Base-by-base conservation (phyloP, 37 sponge, comb jelly and placozoan genomes). In the Cliona cf. orientalis region DNA sequence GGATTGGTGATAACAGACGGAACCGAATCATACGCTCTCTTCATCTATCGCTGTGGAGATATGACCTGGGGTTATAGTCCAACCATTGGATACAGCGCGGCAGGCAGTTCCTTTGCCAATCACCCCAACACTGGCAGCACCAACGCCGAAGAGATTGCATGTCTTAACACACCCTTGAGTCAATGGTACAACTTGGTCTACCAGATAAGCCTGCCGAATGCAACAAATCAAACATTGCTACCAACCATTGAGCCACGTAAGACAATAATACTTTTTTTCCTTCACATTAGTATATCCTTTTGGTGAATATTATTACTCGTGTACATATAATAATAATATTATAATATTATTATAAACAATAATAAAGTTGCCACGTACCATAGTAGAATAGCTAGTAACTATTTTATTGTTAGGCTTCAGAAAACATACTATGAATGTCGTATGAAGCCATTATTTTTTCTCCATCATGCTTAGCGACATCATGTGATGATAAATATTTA, bases 1-100 rank as follows among this genome's bases (percentile, higher is more conserved):
- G 91, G 82, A 21, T 44, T 91, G 19, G 38, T 94, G 35, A 86
- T 87, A 38, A 94, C 88, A 5, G 85, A 94, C 46, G 75, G 75
- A 1, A 42, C 44, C 36, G 58, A 81, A 28, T 59, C 71, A 38
- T 90, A 87, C 45, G 55, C 91, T 33, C 39, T 94, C 43, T 94
- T 91, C 80, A 87, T 82, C 21, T 94, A 94, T 58, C 63, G 68
- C 32, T 90, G 91, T 84, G 84, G 85, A 29, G 66, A 41, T 43
- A 76, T 94, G 61, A 21, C 36, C 21, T 94, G 95, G 95, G 60
- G 81, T 40, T n/a, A 72, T 2, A 11, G 17, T 3, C 53, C 83
- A 7, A 45, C 63, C 17, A 76, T 88, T 42, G 89, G 89, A 0
- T 88, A 59, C 75, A 88, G 82, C 45, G 89, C 72, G 14, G 73